Percentiles rank a stretch among this genome's conserved stretches.
Conservation (phyloP, 2,797 vertebrate species). For the Manis pentadactyla region DNA sequence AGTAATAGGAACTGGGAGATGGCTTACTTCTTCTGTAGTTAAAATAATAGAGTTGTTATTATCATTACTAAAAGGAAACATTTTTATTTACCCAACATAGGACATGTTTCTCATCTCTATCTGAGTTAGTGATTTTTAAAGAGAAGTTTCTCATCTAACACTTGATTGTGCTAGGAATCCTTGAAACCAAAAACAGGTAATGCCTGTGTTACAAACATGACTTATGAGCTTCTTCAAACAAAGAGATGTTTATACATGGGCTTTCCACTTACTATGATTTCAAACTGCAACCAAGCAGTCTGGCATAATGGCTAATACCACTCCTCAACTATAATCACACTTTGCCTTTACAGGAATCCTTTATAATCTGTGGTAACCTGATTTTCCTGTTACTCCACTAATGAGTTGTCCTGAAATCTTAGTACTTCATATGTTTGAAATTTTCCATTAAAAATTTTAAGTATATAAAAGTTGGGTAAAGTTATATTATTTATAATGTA, state of each 20-base stretch:
- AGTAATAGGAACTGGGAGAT: not conserved
- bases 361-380: not conserved
- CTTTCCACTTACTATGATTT: not conserved
- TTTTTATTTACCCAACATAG: not conserved
- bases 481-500: not conserved
- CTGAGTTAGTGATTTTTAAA: slow-evolving; percentile 5
- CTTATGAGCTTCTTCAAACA: not conserved
- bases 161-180: not conserved
- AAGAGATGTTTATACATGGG: not conserved
- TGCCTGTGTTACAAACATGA: not conserved
- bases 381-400: not conserved
- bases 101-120: not conserved
- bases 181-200: slow-evolving; percentile 1
- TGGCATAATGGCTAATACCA: not conserved
- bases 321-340: not conserved
- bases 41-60: slow-evolving; percentile 10
- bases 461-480: not conserved
- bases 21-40: not conserved
- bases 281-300: not conserved
- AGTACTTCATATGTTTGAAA: not conserved
- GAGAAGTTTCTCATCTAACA: slow-evolving; percentile 9
- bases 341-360: not conserved
- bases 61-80: slow-evolving; percentile 27
- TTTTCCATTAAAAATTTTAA: slow-evolving; percentile 42
- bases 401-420: not conserved